Conservation (phyloP, 2,888 invertebrate genomes). For the Troides oblongomaculatus region DNA sequence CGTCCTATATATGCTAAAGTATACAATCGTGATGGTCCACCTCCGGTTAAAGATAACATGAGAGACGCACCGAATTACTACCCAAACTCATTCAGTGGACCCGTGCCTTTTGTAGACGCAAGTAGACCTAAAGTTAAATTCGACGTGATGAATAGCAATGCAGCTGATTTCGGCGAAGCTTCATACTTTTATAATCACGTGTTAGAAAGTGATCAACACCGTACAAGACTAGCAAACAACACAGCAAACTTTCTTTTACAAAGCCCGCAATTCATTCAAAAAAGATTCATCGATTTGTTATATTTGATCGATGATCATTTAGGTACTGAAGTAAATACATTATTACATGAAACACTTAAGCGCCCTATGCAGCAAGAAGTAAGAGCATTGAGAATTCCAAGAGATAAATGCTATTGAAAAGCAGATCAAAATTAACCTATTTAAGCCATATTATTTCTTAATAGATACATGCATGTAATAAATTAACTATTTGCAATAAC, state of each 20-base stretch:
- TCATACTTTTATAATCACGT: constrained; percentile 83
- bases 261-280: constrained; percentile 80
- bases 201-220: constrained; percentile 35
- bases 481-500: too few species aligned
- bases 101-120: constrained; percentile 81
- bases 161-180: constrained; percentile 78
- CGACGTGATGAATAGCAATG: constrained; percentile 43
- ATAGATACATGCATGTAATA: too few species aligned
- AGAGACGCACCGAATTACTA: constrained; percentile 94
- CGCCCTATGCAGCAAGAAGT: not conserved
- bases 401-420: constrained; percentile 13
- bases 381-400: constrained; percentile 10
- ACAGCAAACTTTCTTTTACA: constrained; percentile 32
- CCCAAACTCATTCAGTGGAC: constrained; percentile 95
- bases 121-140: constrained; percentile 43
- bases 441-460: too few species aligned
- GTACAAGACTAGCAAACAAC: constrained; percentile 37
- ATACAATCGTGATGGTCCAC: constrained; percentile 74
- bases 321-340: constrained; percentile 66
- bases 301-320: constrained; percentile 86
- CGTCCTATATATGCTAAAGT: constrained; percentile 49
- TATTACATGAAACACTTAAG: constrained; percentile 9
- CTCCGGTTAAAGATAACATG: constrained; percentile 87
- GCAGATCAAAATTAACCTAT: too few species aligned
- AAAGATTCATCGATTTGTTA: constrained; percentile 88